A percentile compares a stretch with the other conserved stretches of the same genome.
phyloP scores from a whole-genome alignment of 2,113 vertebrate species.

The Cricetomys ansorgei region DNA sequence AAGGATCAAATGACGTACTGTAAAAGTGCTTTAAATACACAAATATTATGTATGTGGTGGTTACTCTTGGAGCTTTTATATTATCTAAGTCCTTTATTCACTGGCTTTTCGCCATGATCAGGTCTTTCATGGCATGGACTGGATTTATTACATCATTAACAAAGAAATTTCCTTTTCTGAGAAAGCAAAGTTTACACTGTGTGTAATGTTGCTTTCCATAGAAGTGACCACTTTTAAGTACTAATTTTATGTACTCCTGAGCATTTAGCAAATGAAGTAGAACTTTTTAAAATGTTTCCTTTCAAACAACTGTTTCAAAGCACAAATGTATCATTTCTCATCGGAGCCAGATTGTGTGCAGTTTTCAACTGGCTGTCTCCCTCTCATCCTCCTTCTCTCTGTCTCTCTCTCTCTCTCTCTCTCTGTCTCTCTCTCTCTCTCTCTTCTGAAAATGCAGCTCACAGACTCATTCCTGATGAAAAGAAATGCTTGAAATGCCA shows the following conservation, averaged over 20 bases:
- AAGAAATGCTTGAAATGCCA: constrained; percentile 83
- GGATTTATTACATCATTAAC: constrained; percentile 62
- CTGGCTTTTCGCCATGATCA: constrained; percentile 65
- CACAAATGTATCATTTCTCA: constrained; percentile 66
- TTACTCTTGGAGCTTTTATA: constrained; percentile 14
- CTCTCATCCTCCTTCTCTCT: constrained; percentile 73
- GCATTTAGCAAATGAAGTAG: constrained; percentile 69
- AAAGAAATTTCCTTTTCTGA: constrained; percentile 48
- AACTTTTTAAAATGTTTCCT: constrained; percentile 55
- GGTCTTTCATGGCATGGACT: neutral
- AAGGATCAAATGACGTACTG: neutral
- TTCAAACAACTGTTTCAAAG: constrained; percentile 72
- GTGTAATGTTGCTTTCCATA: neutral
- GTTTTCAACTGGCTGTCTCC: constrained; percentile 71
- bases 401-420: neutral
- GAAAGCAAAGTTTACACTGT: constrained; percentile 7
- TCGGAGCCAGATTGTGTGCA: constrained; percentile 63
- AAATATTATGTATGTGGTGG: neutral
- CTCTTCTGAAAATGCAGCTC: constrained; percentile 83
- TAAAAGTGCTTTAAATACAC: neutral
- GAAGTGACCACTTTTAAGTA: constrained; percentile 74
- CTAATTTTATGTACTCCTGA: constrained; percentile 62
- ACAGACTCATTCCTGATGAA: constrained; percentile 84
- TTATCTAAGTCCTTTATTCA: constrained; percentile 47
- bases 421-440: constrained; percentile 55